Evolutionary conservation across 2,888 invertebrate genomes (phyloP).

Genomic region (Nymphalis c-album): DNA sequence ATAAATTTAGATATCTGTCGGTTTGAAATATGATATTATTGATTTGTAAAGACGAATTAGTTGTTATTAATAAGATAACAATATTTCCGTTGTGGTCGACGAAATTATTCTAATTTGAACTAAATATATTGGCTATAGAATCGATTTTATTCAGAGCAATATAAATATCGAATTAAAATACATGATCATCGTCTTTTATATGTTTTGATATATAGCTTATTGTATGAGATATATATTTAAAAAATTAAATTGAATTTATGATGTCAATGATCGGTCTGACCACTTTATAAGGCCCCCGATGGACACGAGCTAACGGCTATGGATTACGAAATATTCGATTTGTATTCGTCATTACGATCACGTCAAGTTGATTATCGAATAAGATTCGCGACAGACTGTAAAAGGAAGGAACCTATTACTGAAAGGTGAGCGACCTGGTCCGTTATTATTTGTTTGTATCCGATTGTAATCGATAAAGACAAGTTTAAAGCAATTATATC

Average conservation of each 20-base stretch:
- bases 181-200: not conserved
- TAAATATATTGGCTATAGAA: not conserved
- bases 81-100: too few species aligned
- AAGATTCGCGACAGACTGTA: conserved; percentile 67
- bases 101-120: too few species aligned
- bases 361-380: conserved; percentile 54
- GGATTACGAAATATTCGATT: conserved; percentile 43
- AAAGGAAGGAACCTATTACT: conserved; percentile 78
- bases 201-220: not conserved
- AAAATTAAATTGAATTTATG: conserved; percentile 41
- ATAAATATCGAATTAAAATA: conserved; percentile 3
- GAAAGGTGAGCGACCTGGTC: conserved; percentile 75
- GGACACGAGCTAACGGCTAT: conserved; percentile 31
- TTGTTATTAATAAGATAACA: too few species aligned
- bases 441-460: conserved; percentile 56
- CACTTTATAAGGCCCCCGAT: conserved; percentile 18
- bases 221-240: conserved; percentile 2
- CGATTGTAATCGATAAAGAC: conserved; percentile 20
- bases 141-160: conserved; percentile 4
- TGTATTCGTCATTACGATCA: conserved; percentile 61
- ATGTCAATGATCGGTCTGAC: conserved; percentile 47
- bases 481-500: conserved; percentile 28
- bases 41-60: too few species aligned
- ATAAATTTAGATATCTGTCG: too few species aligned
- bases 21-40: too few species aligned